These are phyloP conservation scores for Subacronicta megacephala DNA, from an alignment of 2,888 invertebrate species.

Conservation along the genomic window DNA sequence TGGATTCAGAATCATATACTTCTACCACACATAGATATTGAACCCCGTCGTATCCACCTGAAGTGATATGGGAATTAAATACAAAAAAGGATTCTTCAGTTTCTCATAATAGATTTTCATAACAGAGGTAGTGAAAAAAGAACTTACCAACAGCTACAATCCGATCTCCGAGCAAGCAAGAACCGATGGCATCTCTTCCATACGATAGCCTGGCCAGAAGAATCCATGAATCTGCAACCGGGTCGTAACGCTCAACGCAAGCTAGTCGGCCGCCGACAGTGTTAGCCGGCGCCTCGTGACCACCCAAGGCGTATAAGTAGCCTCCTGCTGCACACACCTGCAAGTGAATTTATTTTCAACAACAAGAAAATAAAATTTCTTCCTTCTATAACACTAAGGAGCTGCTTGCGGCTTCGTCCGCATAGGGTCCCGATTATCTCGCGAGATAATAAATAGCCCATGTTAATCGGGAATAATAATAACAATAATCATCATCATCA, in stretches of 20 bases:
- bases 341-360: background rate
- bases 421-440: too few species aligned
- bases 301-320: conserved; percentile 97
- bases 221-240: conserved; percentile 95
- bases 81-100: too few species aligned
- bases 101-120: background rate
- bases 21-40: conserved; percentile 96
- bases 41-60: conserved; percentile 97
- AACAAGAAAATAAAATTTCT: too few species aligned
- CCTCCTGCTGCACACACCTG: conserved; percentile 95
- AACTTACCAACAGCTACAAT: conserved; percentile 94
- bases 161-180: conserved; percentile 95
- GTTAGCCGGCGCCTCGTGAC: conserved; percentile 96
- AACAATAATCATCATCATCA: too few species aligned
- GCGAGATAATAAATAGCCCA: too few species aligned
- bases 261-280: conserved; percentile 94
- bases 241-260: conserved; percentile 96
- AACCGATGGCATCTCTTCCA: conserved; percentile 96
- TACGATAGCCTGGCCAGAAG: conserved; percentile 95
- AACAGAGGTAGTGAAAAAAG: background rate
- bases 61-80: background rate
- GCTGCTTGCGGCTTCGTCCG: too few species aligned
- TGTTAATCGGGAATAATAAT: too few species aligned
- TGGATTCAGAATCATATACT: conserved; percentile 95
- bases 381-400: too few species aligned